Base-by-base conservation (phyloP, 2,888 invertebrate genomes). In the Azorinus chamasolen region DNA sequence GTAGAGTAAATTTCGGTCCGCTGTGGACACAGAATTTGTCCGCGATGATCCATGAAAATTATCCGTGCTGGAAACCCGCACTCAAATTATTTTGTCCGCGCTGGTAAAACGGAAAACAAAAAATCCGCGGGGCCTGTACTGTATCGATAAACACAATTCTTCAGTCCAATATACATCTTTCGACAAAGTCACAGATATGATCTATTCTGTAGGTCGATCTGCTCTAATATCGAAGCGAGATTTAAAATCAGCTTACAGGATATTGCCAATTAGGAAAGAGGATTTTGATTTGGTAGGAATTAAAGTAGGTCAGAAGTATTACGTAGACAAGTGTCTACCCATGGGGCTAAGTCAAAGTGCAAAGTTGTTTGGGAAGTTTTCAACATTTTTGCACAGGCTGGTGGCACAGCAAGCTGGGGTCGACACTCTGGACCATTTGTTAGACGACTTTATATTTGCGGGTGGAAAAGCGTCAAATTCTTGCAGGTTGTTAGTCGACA, bases 121-220 rank as follows among this genome's bases (percentile, higher is more conserved):
- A n/a, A n/a, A n/a, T n/a, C n/a, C n/a, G n/a, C n/a, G n/a, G n/a
- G n/a, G n/a, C n/a, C n/a, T n/a, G n/a, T n/a, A n/a, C n/a, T 53
- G 5, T 53, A 50, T 62, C 41, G 73, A 66, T 41, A 55, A 46
- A 3, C 18, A 39, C 10, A 43, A 53, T 24, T 53, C 37, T 32
- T 54, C 59, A 14, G 62, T 66, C 2, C 14, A 32, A 16, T 66
- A 73, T 53, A 27, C 66, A n/a, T 55, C 55, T 20, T 61, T 73
- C 27, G 66, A 59, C 55, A 20, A 32, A 24, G 24, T 32, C 10
- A 32, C 32, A 4, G 32, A 32, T 32, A 32, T 32, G 32, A 32
- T 32, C 10, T 32, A 6, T 32, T 6, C 4, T 10, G 4, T 32
- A 10, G 32, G 32, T 4, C 32, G 5, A 6, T 32, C 32, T 6